phyloP scores from a whole-genome alignment of 2,888 invertebrate genomes.

The Himalopsyche tibetana region DNA sequence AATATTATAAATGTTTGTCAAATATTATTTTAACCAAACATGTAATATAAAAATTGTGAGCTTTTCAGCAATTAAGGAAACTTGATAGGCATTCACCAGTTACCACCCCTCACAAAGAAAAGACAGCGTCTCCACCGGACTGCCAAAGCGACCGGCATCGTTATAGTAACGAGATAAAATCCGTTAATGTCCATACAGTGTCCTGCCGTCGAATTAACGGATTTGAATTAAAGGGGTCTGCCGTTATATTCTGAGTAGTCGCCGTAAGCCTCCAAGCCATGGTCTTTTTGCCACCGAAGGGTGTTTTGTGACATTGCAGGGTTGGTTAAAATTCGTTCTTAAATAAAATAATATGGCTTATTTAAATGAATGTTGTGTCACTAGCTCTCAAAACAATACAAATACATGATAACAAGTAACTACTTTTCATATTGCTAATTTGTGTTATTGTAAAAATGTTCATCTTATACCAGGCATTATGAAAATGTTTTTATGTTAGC shows the following conservation, averaged over 20 bases:
- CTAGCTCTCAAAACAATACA: background rate
- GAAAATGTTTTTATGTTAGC: no score
- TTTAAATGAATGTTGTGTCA: background rate
- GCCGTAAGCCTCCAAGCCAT: constrained; percentile 50
- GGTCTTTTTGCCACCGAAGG: constrained; percentile 53
- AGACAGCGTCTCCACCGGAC: constrained; percentile 44
- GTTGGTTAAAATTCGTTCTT: background rate
- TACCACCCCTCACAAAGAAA: constrained; percentile 51
- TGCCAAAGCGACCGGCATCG: constrained; percentile 54
- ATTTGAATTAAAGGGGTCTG: constrained; percentile 65
- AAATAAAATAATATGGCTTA: no score
- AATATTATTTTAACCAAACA: no score
- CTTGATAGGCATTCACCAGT: background rate
- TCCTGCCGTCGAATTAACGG: constrained; percentile 64
- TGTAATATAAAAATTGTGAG: background rate
- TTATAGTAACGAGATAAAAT: constrained; percentile 63
- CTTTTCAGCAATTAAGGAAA: background rate
- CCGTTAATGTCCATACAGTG: constrained; percentile 65
- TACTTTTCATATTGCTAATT: no score
- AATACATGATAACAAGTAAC: no score
- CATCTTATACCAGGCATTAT: no score
- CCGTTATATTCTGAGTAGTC: constrained; percentile 61
- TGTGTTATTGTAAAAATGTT: no score
- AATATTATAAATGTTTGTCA: no score
- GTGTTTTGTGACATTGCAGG: constrained; percentile 44